Evolutionary conservation across 1,140 invertebrate species (phyloP).

Genomic region (Goniozus legneri): DNA sequence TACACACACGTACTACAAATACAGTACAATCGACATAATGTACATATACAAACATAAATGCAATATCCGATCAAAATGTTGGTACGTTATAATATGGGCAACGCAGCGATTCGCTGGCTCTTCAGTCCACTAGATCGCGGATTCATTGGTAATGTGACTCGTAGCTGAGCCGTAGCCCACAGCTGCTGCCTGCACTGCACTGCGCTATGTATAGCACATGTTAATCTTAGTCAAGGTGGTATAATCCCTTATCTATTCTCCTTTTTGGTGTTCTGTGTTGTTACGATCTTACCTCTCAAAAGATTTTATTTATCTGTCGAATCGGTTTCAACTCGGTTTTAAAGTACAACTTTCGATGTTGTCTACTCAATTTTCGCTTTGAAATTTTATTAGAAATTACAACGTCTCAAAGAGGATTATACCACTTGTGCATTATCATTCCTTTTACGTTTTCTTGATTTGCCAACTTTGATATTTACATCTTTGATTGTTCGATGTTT

Average conservation of each 20-base stretch:
- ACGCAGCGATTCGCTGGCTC: conserved; percentile 27
- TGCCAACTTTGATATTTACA: conserved; percentile 43
- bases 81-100: conserved; percentile 23
- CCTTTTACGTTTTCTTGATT: conserved; percentile 41
- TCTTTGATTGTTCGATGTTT: conserved; percentile 47
- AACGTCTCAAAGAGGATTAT: no score
- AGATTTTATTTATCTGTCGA: no score
- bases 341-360: no score
- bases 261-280: no score
- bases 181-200: conserved; percentile 53
- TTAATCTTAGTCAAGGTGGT: conserved; percentile 43
- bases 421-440: conserved; percentile 38
- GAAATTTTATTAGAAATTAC: no score
- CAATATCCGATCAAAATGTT: conserved; percentile 18
- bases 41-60: conserved; percentile 51
- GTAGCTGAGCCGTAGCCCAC: conserved; percentile 52
- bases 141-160: conserved; percentile 39
- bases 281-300: no score
- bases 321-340: no score
- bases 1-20: conserved; percentile 52
- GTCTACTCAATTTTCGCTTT: no score
- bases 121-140: conserved; percentile 34
- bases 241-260: no score
- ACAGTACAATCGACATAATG: conserved; percentile 49
- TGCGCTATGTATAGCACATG: conserved; percentile 52